Conservation (phyloP, 2,797 vertebrate genomes). For the Sciurus vulgaris region DNA sequence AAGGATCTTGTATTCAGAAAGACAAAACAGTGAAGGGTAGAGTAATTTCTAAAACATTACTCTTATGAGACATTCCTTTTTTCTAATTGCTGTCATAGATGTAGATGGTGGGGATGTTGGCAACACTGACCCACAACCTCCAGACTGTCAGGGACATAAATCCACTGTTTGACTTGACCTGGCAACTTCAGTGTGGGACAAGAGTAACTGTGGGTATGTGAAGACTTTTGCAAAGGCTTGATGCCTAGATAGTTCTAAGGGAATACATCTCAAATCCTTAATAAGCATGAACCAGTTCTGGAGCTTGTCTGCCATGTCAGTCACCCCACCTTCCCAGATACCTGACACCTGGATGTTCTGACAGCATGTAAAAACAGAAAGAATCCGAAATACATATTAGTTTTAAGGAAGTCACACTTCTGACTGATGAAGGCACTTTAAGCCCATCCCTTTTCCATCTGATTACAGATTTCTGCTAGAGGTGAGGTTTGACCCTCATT, state of each 20-base stretch:
- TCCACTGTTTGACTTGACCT: neutral
- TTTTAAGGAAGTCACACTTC: constrained; percentile 6
- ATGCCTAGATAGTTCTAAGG: neutral
- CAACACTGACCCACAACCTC: neutral
- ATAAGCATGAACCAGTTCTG: neutral
- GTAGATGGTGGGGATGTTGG: neutral
- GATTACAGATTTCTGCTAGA: neutral
- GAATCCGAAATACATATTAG: neutral
- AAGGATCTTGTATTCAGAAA: neutral
- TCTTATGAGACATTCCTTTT: neutral
- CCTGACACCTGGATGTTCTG: neutral
- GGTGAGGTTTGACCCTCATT: neutral
- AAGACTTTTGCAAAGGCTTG: neutral
- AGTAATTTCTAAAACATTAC: neutral
- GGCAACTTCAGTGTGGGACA: neutral
- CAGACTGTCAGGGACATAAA: neutral
- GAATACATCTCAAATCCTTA: neutral
- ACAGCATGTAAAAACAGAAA: neutral
- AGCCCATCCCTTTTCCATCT: neutral
- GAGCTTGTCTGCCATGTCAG: neutral
- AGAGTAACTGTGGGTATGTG: neutral
- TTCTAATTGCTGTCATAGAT: neutral
- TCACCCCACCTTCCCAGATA: neutral
- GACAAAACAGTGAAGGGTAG: neutral
- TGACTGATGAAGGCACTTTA: neutral